Conservation (phyloP, 2,113 vertebrate species). For the Vanacampus margaritifer region DNA sequence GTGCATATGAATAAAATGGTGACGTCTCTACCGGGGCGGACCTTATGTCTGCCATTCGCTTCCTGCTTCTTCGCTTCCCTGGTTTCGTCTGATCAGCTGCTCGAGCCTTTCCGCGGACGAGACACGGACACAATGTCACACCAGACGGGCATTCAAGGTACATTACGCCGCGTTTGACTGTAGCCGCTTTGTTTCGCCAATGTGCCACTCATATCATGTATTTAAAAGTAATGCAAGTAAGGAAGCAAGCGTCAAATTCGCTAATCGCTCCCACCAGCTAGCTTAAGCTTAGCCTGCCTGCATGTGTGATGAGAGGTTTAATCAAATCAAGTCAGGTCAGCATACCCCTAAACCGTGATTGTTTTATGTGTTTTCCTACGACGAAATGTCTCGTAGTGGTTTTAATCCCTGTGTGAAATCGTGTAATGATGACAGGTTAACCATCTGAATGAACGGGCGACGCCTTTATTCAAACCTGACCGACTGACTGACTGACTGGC, state of each 20-base stretch:
- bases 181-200: fast-evolving
- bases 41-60: slow-evolving; percentile 53
- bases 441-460: slow-evolving; percentile 52
- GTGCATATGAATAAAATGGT: not conserved
- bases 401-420: not conserved
- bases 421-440: not conserved
- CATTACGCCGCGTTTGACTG: not conserved
- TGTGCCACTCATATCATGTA: not conserved
- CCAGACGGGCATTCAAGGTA: slow-evolving; percentile 96
- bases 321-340: slow-evolving; percentile 10
- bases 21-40: slow-evolving; percentile 40
- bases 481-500: slow-evolving; percentile 22
- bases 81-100: slow-evolving; percentile 56
- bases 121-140: slow-evolving; percentile 80
- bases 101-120: slow-evolving; percentile 44
- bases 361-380: not conserved
- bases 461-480: slow-evolving; percentile 55
- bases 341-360: not conserved
- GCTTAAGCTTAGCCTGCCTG: slow-evolving; percentile 33
- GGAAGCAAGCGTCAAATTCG: slow-evolving; percentile 45
- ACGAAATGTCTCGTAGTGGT: not conserved
- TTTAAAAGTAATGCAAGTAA: slow-evolving; percentile 19
- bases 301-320: slow-evolving; percentile 26
- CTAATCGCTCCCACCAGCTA: slow-evolving; percentile 51
- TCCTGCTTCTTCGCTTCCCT: slow-evolving; percentile 62